These are phyloP conservation scores for Scatophagus argus DNA, from an alignment of 2,113 vertebrate species.

Conservation along the genomic window DNA sequence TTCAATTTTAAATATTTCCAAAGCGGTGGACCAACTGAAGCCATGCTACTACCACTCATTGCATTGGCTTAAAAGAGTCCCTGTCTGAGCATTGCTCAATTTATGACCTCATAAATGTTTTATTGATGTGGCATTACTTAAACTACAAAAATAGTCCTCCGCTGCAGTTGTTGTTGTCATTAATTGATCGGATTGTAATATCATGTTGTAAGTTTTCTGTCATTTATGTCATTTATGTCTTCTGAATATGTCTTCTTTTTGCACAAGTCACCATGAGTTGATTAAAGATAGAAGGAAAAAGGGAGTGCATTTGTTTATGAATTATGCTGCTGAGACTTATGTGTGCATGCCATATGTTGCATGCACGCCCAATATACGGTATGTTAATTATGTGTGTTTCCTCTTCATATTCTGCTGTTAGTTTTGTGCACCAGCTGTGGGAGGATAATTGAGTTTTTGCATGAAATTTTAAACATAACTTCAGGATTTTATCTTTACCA, in stretches of 20 bases:
- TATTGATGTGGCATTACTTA: no score
- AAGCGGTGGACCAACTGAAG: not conserved
- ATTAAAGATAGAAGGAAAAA: not conserved
- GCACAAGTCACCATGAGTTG: not conserved
- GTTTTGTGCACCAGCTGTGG: not conserved
- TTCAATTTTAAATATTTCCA: no score
- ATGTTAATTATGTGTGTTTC: slow-evolving; percentile 57
- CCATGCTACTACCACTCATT: no score
- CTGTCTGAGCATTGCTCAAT: no score
- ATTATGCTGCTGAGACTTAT: slow-evolving; percentile 9
- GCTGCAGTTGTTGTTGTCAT: not conserved
- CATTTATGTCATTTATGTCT: no score
- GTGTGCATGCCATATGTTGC: slow-evolving; percentile 35
- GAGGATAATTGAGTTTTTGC: slow-evolving; percentile 9
- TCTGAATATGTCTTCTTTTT: no score
- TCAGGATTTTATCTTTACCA: not conserved
- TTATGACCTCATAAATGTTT: no score
- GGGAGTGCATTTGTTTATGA: slow-evolving; percentile 7
- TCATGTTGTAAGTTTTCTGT: not conserved
- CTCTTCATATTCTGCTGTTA: slow-evolving; percentile 23
- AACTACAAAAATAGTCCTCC: no score
- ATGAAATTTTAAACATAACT: slow-evolving; percentile 6
- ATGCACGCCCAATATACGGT: slow-evolving; percentile 34
- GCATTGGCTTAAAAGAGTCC: no score
- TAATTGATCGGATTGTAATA: no score